Percentiles rank a stretch among this genome's conserved stretches.
These are phyloP conservation scores for Erynnis tages DNA, from an alignment of 2,888 invertebrate species.

Conservation along the genomic window DNA sequence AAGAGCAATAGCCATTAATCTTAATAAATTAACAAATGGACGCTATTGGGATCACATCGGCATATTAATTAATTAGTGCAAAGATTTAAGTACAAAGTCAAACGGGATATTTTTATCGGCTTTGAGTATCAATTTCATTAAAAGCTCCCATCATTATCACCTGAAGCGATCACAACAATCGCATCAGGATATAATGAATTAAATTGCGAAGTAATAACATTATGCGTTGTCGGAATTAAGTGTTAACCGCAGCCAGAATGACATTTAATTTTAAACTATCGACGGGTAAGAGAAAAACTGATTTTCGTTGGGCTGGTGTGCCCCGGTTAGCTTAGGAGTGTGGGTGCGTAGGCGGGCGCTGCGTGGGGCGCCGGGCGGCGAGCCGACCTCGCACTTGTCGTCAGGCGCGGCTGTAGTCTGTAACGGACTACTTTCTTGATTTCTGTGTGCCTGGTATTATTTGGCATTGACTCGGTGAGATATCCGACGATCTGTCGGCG, in stretches of 20 bases:
- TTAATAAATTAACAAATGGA: not conserved
- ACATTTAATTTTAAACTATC: slow-evolving; percentile 78
- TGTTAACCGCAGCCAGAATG: slow-evolving; percentile 74
- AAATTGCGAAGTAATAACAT: slow-evolving; percentile 74
- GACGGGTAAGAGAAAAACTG: slow-evolving; percentile 70
- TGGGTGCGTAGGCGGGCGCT: slow-evolving; percentile 43
- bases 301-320: slow-evolving; percentile 57
- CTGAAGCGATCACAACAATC: slow-evolving; percentile 52
- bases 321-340: slow-evolving; percentile 47
- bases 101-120: slow-evolving; percentile 20
- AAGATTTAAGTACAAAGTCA: slow-evolving; percentile 17
- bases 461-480: slow-evolving; percentile 78
- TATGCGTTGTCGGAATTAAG: slow-evolving; percentile 73
- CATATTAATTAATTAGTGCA: slow-evolving; percentile 21
- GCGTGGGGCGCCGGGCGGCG: slow-evolving; percentile 37
- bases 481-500: slow-evolving; percentile 46
- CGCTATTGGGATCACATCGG: slow-evolving; percentile 3
- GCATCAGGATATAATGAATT: slow-evolving; percentile 71
- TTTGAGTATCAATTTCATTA: slow-evolving; percentile 71
- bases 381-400: slow-evolving; percentile 28
- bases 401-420: slow-evolving; percentile 40
- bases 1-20: not conserved
- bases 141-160: slow-evolving; percentile 67
- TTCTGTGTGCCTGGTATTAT: slow-evolving; percentile 69
- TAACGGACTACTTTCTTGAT: slow-evolving; percentile 49